Evolutionary conservation across 2,113 vertebrate genomes (phyloP).

Genomic region (Crypturellus undulatus): DNA sequence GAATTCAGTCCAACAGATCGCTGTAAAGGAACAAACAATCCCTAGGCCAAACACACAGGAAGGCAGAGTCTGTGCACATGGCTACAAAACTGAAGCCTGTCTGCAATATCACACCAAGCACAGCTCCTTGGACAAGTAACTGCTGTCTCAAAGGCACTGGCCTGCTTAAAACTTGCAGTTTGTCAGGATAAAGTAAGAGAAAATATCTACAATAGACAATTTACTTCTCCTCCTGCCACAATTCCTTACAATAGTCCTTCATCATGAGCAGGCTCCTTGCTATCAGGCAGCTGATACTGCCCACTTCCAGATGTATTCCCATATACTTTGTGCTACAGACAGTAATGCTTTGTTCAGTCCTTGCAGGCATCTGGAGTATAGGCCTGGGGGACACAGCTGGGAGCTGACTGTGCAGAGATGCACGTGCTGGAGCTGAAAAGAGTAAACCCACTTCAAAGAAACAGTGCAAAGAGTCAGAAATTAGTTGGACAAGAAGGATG

Average conservation of each 20-base stretch:
- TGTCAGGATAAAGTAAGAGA: background rate
- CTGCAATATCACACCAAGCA: background rate
- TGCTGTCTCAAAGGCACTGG: background rate
- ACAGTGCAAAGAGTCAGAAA: background rate
- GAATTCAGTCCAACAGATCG: background rate
- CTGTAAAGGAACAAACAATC: background rate
- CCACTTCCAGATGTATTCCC: background rate
- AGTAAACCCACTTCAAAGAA: conserved; percentile 44
- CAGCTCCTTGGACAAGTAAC: background rate
- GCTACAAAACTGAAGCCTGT: background rate
- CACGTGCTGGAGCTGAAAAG: background rate
- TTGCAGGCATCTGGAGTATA: background rate
- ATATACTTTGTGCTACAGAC: background rate
- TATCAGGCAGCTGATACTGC: background rate
- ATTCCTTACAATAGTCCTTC: background rate
- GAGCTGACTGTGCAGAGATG: background rate
- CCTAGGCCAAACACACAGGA: background rate
- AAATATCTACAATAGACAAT: background rate
- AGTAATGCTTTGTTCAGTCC: background rate
- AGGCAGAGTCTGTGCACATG: background rate
- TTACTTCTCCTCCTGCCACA: background rate
- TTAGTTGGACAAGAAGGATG: background rate
- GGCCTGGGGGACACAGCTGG: background rate
- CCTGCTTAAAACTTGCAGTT: background rate
- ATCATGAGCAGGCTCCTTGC: background rate